Percentiles rank a stretch among this genome's conserved stretches.
phyloP scores from a whole-genome alignment of 2,797 vertebrate genomes.

The Buceros bicornis region DNA sequence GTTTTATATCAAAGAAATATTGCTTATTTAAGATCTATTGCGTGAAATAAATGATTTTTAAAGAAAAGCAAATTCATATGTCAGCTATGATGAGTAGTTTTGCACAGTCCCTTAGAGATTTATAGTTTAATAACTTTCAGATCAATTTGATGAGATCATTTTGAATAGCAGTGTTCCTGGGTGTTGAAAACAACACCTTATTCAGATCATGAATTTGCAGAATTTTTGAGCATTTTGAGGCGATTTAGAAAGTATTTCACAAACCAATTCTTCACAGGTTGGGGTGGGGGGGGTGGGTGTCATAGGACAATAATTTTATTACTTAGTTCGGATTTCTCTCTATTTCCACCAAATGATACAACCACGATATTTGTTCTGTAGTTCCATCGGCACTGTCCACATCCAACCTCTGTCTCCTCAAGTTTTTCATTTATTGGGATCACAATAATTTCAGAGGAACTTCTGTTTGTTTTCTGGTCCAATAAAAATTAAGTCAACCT shows the following conservation, averaged over 20 bases:
- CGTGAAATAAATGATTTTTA: not conserved
- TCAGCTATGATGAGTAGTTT: not conserved
- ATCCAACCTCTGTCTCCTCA: not conserved
- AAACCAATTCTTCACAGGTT: not conserved
- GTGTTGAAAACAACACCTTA: not conserved
- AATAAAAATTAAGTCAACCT: not conserved
- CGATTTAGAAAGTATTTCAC: not conserved
- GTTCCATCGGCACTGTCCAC: not conserved
- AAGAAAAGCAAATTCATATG: not conserved
- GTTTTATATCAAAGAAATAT: not conserved
- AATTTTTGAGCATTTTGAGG: not conserved
- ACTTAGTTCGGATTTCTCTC: not conserved
- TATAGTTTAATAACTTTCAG: not conserved
- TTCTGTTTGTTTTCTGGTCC: fast-evolving
- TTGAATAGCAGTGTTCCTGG: not conserved
- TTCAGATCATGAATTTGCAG: not conserved
- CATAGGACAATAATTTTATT: not conserved
- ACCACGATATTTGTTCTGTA: fast-evolving
- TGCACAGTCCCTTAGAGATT: not conserved
- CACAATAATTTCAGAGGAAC: not conserved
- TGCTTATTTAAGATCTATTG: not conserved
- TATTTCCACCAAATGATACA: not conserved
- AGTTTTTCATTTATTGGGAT: not conserved
- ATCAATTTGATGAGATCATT: not conserved
- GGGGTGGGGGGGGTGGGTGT: too few relatives aligned